phyloP scores from a whole-genome alignment of 2,888 invertebrate genomes.

The Eupithecia insigniata region DNA sequence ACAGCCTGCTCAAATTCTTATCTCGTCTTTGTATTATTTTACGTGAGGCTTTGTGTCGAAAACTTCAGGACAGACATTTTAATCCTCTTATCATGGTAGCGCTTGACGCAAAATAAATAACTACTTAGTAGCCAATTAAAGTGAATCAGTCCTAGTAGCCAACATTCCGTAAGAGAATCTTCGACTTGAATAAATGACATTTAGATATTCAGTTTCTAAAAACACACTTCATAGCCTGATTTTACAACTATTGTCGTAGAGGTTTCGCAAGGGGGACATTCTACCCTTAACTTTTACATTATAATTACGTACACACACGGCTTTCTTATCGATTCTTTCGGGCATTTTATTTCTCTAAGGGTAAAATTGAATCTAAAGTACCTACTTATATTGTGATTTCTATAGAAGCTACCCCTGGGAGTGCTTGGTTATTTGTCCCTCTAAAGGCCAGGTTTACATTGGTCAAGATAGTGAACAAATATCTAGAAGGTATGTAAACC shows the following conservation, averaged over 20 bases:
- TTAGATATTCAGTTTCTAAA: background rate
- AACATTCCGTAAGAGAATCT: no score
- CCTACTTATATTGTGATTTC: slow-evolving; percentile 9
- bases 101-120: background rate
- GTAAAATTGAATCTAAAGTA: slow-evolving; percentile 16
- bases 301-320: background rate
- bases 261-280: background rate
- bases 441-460: slow-evolving; percentile 19
- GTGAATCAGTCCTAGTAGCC: background rate
- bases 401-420: slow-evolving; percentile 11
- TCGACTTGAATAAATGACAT: background rate
- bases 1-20: background rate
- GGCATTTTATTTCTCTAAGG: slow-evolving; percentile 3
- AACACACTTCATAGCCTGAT: background rate
- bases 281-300: background rate
- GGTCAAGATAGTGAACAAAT: slow-evolving; percentile 30
- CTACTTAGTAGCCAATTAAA: background rate
- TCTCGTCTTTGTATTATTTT: background rate
- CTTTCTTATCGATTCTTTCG: background rate
- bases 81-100: background rate
- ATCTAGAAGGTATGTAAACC: background rate
- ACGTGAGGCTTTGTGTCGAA: background rate
- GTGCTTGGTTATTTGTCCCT: slow-evolving; percentile 41
- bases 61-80: background rate
- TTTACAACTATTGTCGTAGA: background rate